Base-by-base conservation (phyloP, 92 coral and sea anemone genomes). In the Blastomussa wellsi region DNA sequence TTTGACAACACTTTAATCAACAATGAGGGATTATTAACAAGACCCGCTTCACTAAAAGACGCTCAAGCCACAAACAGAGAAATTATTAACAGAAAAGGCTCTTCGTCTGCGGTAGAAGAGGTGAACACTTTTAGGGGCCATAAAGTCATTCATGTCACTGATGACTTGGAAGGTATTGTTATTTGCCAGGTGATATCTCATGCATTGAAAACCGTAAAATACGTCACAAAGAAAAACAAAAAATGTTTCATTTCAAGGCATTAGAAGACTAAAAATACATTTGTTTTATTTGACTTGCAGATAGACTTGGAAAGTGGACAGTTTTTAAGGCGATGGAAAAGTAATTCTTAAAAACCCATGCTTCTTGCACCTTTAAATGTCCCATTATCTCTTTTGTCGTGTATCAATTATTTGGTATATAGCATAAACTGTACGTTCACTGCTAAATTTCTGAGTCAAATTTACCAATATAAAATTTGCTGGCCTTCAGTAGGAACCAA, bases 251-350 rank as follows among this genome's bases (percentile, higher is more conserved):
- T 35, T 68, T 33, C 74, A 22, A 14, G 7, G 22, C 74, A 35
- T 16, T 24, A 7, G 35, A 68, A 20, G n/a, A 36, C 16, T 32
- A 15, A n/a, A 79, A 64, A 12, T 0, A 14, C 44, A 3, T 47
- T n/a, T 47, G 52, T 38, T 13, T 19, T 36, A 53, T 29, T 71
- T 70, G 1, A n/a, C 19, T 16, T 75, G 29, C 65, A 90, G 93
- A 91, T 37, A 80, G 93, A 36, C 57, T 90, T 22, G 90, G 93
- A 62, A 87, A 86, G 39, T 90, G 93, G 93, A 82, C 91, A 31
- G 82, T 90, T 35, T 71, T 90, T 36, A 69, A 72, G 53, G 93
- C 93, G n/a, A 90, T 90, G 93, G 85, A 87, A 52, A 90, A 67
- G 93, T 90, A 81, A 70, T 90, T 81, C 48, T 79, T 79, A 20